phyloP scores from a whole-genome alignment of 2,888 invertebrate genomes.

The Ceraclea dissimilis region DNA sequence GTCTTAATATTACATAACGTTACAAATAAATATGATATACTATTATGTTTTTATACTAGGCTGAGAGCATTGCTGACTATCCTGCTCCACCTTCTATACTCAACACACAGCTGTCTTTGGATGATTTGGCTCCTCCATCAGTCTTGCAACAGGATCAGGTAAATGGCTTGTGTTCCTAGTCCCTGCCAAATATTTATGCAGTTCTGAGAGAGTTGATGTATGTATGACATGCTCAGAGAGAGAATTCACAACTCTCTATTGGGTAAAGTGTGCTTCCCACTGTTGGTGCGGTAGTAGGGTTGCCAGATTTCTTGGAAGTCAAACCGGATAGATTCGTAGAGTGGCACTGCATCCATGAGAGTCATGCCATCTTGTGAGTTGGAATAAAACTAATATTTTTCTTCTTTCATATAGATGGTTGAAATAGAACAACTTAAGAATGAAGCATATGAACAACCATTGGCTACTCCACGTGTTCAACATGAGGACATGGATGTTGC shows the following conservation, averaged over 20 bases:
- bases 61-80: slow-evolving; percentile 35
- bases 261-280: too few relatives aligned
- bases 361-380: too few relatives aligned
- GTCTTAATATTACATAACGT: too few relatives aligned
- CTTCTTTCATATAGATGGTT: slow-evolving; percentile 31
- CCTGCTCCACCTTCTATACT: slow-evolving; percentile 43
- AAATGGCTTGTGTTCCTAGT: too few relatives aligned
- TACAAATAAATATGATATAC: slow-evolving; percentile 16
- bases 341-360: too few relatives aligned
- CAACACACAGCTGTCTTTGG: slow-evolving; percentile 46
- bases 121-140: slow-evolving; percentile 47
- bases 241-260: too few relatives aligned
- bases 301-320: too few relatives aligned
- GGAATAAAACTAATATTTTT: too few relatives aligned
- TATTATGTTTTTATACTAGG: slow-evolving; percentile 10
- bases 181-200: not conserved
- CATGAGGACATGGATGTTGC: slow-evolving; percentile 37
- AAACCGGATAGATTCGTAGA: too few relatives aligned
- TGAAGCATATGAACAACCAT: slow-evolving; percentile 43
- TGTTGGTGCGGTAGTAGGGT: too few relatives aligned
- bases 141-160: slow-evolving; percentile 39
- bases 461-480: slow-evolving; percentile 40
- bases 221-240: too few relatives aligned
- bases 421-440: slow-evolving; percentile 41
- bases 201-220: too few relatives aligned